Conservation (phyloP, 2,888 invertebrate genomes). For the Chrysolina oricalcia region DNA sequence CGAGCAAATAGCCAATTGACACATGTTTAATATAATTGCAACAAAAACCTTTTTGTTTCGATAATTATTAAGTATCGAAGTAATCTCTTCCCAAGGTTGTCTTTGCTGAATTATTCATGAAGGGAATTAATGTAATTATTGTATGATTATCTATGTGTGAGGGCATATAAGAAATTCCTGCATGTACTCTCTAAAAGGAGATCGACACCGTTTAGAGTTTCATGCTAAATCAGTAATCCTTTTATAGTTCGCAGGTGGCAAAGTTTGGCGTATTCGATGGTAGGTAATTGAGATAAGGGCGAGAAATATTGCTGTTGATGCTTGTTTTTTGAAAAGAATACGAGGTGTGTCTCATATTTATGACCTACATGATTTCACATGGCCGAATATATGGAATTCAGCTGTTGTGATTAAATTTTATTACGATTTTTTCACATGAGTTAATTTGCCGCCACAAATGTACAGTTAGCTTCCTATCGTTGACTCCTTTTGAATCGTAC, state of each 20-base stretch:
- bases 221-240: constrained; percentile 1
- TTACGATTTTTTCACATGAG: no score
- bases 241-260: constrained; percentile 11
- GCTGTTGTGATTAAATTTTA: not conserved
- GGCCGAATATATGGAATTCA: not conserved
- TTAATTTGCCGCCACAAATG: no score
- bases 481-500: no score
- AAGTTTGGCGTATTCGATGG: not conserved
- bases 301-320: not conserved
- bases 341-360: not conserved
- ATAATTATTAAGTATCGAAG: not conserved
- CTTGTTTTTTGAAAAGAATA: not conserved
- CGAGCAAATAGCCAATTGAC: constrained; percentile 1
- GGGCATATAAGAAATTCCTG: constrained; percentile 25
- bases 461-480: no score
- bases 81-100: constrained; percentile 12
- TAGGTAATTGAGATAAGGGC: constrained; percentile 11
- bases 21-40: constrained; percentile 16
- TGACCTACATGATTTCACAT: not conserved
- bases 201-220: constrained; percentile 7
- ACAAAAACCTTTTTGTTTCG: constrained; percentile 8
- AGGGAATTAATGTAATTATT: not conserved
- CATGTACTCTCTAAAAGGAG: constrained; percentile 12
- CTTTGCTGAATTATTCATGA: constrained; percentile 14
- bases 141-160: constrained; percentile 14